phyloP scores from a whole-genome alignment of 64 coral and sea anemone genomes.

The Acropora tenuis region DNA sequence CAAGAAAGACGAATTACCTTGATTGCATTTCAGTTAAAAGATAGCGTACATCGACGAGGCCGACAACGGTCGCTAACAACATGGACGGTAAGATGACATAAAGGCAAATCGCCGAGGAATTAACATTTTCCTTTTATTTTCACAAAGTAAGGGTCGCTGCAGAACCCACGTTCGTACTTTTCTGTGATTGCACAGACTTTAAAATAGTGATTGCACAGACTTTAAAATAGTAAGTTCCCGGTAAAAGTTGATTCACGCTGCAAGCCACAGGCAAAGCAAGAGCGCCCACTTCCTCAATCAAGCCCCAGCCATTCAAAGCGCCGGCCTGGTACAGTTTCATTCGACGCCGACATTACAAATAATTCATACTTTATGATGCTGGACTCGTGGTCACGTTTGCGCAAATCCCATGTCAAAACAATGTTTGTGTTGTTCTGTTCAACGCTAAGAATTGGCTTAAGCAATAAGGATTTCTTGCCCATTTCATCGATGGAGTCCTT shows the following conservation, averaged over 20 bases:
- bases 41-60: too few relatives aligned
- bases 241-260: slow-evolving; percentile 14
- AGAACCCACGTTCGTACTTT: neutral
- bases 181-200: slow-evolving; percentile 17
- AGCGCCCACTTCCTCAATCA: slow-evolving; percentile 1
- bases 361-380: slow-evolving; percentile 39
- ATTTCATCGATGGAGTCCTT: neutral
- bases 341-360: slow-evolving; percentile 5
- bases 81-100: too few relatives aligned
- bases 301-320: neutral
- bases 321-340: neutral
- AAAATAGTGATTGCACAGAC: slow-evolving; percentile 23
- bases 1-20: too few relatives aligned
- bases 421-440: slow-evolving; percentile 4
- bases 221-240: neutral
- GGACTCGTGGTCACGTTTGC: neutral
- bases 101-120: neutral
- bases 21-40: too few relatives aligned
- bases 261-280: slow-evolving; percentile 37
- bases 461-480: neutral
- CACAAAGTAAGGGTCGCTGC: slow-evolving; percentile 19
- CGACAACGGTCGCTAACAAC: too few relatives aligned
- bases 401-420: slow-evolving; percentile 30
- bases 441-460: neutral
- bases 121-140: neutral